phyloP scores from a whole-genome alignment of 1,140 invertebrate species.

The Cephus cinctus region DNA sequence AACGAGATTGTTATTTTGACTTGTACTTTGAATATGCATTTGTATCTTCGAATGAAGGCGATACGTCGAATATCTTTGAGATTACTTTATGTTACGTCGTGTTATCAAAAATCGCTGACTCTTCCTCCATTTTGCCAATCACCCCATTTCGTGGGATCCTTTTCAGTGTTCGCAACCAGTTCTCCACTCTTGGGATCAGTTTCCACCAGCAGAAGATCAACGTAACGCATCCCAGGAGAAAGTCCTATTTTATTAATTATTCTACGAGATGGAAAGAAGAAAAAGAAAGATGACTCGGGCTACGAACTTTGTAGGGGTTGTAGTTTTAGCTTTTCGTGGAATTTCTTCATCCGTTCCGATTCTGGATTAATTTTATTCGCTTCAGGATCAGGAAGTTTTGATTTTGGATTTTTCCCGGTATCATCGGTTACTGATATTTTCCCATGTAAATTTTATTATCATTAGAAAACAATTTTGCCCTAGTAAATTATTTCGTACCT shows the following conservation, averaged over 20 bases:
- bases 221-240: constrained; percentile 24
- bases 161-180: constrained; percentile 31
- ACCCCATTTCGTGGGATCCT: constrained; percentile 45
- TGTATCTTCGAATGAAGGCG: constrained; percentile 19
- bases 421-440: no score
- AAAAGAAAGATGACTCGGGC: constrained; percentile 6
- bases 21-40: constrained; percentile 34
- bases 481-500: no score
- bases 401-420: no score
- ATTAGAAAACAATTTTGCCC: no score
- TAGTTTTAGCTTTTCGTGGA: constrained; percentile 36
- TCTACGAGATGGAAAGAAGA: no score
- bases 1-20: constrained; percentile 24
- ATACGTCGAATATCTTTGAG: no score
- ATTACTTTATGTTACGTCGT: neutral
- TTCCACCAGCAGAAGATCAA: constrained; percentile 34
- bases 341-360: constrained; percentile 35
- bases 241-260: no score
- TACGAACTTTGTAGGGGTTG: constrained; percentile 33
- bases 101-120: constrained; percentile 40
- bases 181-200: constrained; percentile 36
- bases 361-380: no score
- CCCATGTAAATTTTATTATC: no score
- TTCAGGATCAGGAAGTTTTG: no score
- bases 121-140: constrained; percentile 42